These are phyloP conservation scores for Apodemia hepburni DNA, from an alignment of 2,888 invertebrate species.

Conservation along the genomic window DNA sequence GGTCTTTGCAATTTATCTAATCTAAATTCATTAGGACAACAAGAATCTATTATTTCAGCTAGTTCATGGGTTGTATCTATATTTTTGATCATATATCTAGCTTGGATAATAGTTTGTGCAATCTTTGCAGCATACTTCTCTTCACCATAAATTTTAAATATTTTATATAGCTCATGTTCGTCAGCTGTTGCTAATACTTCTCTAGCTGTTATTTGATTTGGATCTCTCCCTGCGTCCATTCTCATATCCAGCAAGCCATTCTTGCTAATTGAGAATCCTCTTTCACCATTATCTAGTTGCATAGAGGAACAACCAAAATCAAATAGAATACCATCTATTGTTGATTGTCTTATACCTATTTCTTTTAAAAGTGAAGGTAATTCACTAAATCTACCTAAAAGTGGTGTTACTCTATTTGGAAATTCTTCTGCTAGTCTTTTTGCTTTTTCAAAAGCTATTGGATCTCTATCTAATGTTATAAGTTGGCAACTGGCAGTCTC, in stretches of 20 bases:
- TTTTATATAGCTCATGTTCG: conserved; percentile 88
- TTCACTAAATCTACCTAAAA: conserved; percentile 94
- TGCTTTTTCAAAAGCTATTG: conserved; percentile 86
- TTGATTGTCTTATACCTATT: conserved; percentile 79
- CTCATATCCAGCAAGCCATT: conserved; percentile 97
- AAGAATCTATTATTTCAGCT: conserved; percentile 85
- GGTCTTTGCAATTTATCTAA: conserved; percentile 87
- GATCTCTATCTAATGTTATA: conserved; percentile 94
- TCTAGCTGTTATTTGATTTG: conserved; percentile 89
- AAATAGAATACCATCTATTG: conserved; percentile 93
- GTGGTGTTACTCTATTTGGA: conserved; percentile 87
- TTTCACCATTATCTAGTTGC: conserved; percentile 90
- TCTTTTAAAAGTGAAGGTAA: conserved; percentile 83
- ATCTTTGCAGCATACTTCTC: conserved; percentile 93
- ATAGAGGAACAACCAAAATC: conserved; percentile 98
- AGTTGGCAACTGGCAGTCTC: conserved; percentile 84
- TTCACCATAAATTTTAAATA: conserved; percentile 95
- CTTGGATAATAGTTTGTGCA: conserved; percentile 92
- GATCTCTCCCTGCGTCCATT: conserved; percentile 90
- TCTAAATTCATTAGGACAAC: conserved; percentile 76
- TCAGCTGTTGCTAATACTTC: conserved; percentile 91
- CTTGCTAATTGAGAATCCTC: conserved; percentile 93
- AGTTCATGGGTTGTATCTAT: conserved; percentile 92
- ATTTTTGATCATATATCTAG: conserved; percentile 86
- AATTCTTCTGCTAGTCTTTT: conserved; percentile 82